These are phyloP conservation scores for Propithecus coquereli DNA, from an alignment of 2,113 vertebrate species.

Conservation along the genomic window DNA sequence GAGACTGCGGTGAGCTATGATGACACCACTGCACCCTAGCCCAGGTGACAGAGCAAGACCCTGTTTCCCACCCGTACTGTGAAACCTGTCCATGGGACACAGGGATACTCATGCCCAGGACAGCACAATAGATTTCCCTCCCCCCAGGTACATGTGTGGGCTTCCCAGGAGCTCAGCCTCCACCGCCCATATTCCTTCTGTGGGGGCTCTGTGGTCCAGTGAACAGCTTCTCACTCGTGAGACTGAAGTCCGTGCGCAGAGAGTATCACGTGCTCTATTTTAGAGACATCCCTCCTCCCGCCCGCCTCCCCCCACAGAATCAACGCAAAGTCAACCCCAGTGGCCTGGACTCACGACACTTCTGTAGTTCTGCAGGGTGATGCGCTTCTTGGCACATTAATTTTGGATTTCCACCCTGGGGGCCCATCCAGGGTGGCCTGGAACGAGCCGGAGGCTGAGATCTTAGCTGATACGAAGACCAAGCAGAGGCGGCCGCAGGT, in stretches of 20 bases:
- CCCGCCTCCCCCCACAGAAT: neutral
- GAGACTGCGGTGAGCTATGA: neutral
- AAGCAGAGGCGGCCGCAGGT: accelerated
- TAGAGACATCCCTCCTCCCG: no score
- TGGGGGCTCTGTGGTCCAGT: neutral
- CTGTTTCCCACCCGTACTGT: no score
- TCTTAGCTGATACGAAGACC: neutral
- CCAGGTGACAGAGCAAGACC: neutral
- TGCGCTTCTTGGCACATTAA: accelerated
- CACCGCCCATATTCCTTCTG: no score
- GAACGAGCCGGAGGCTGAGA: accelerated
- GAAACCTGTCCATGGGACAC: no score
- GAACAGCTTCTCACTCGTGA: no score
- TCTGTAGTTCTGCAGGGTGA: accelerated
- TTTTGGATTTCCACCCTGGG: neutral
- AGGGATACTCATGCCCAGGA: no score
- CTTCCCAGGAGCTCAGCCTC: no score
- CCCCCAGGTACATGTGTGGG: no score
- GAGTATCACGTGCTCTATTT: no score
- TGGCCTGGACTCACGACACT: accelerated
- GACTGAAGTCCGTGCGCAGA: neutral
- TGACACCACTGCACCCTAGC: neutral
- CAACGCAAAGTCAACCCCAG: neutral
- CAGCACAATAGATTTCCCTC: no score
- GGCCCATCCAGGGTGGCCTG: accelerated